These are phyloP conservation scores for Heliconius aoede DNA, from an alignment of 2,888 invertebrate genomes.

Conservation along the genomic window DNA sequence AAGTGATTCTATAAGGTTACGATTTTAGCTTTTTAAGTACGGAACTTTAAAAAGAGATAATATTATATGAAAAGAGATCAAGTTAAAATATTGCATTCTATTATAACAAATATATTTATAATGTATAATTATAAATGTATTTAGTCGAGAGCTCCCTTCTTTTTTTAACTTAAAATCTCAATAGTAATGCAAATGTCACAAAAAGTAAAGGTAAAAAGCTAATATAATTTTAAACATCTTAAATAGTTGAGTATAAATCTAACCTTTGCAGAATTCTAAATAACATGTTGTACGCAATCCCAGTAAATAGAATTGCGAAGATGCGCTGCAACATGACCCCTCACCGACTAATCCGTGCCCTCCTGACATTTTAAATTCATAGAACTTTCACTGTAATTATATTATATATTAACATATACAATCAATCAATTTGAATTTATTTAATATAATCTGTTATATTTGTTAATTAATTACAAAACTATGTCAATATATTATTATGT, in stretches of 20 bases:
- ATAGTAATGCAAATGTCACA: neutral
- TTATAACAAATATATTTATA: too few species aligned
- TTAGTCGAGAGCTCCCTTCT: too few species aligned
- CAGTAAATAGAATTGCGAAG: constrained; percentile 46
- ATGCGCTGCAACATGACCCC: constrained; percentile 52
- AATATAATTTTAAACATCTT: neutral
- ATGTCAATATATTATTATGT: neutral
- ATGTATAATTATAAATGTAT: too few species aligned
- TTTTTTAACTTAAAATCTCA: neutral
- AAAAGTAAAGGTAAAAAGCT: neutral
- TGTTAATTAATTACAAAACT: neutral
- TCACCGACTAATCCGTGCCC: constrained; percentile 47
- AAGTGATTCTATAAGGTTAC: too few species aligned
- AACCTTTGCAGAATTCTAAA: constrained; percentile 11
- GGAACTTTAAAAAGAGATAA: too few species aligned
- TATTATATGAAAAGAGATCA: too few species aligned
- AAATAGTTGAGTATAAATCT: neutral
- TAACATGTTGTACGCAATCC: constrained; percentile 50
- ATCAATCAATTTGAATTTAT: constrained; percentile 45
- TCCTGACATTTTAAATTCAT: constrained; percentile 51
- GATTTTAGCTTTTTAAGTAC: too few species aligned
- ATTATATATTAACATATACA: constrained; percentile 48
- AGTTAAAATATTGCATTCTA: too few species aligned
- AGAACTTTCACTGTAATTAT: constrained; percentile 47
- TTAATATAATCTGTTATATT: constrained; percentile 28